Evolutionary conservation across 2,888 invertebrate species (phyloP), one percentile per base, ranked within the genome.

Genomic region (Anaspis maculata): DNA sequence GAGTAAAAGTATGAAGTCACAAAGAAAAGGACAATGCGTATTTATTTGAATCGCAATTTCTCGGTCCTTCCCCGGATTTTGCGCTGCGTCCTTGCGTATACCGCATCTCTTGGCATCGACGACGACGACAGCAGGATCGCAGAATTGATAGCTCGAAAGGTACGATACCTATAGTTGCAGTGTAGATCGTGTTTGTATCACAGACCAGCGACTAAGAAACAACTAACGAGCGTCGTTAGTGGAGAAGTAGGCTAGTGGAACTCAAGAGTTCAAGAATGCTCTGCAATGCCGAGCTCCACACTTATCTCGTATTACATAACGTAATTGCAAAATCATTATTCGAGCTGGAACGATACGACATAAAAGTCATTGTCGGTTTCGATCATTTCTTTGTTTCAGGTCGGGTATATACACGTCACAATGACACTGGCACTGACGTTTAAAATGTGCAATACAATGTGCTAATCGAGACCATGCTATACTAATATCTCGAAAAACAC

Each of bases 171-270:
- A n/a, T n/a, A n/a, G n/a, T n/a, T n/a, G n/a, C n/a, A n/a, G n/a
- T n/a, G n/a, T n/a, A n/a, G n/a, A n/a, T n/a, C n/a, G n/a, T n/a
- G n/a, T n/a, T n/a, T n/a, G n/a, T n/a, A n/a, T n/a, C n/a, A n/a
- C n/a, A n/a, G n/a, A 13, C 19, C 9, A 25, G n/a, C 16, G 19
- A 15, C 19, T 19, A 9, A 19, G 5, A 19, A 19, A 19, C 19
- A 32, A 30, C 28, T 27, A 38, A 31, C 34, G 23, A 33, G 27
- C 32, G 39, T 31, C 15, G 30, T 36, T 33, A 33, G 33, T 33
- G 15, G 33, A 53, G 46, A 62, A 61, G 55, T 62, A 62, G 62
- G 61, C 59, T 60, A 62, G 59, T 62, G 43, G 60, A 58, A 51
- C 59, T 57, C 28, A 27, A 42, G 45, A 49, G 51, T 51, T 51